Conservation (phyloP, 2,113 vertebrate genomes). For the Dicerorhinus sumatrensis region DNA sequence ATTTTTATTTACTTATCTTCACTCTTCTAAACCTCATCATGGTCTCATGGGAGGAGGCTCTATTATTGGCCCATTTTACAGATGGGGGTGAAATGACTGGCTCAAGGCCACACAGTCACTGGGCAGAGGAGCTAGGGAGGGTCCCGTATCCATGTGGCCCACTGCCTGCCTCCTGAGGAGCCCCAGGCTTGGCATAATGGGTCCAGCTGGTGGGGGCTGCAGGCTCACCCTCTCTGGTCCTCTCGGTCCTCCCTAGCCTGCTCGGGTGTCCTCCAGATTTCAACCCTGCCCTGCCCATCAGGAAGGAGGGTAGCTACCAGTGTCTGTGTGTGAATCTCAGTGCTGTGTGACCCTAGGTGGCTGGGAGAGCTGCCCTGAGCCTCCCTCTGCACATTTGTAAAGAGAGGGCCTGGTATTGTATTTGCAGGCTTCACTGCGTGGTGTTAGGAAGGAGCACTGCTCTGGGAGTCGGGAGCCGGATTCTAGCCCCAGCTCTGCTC, state of each 20-base stretch:
- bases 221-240: neutral
- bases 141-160: neutral
- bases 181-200: neutral
- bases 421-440: neutral
- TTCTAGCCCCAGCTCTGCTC: neutral
- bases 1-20: neutral
- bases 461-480: neutral
- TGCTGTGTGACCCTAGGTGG: neutral
- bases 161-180: neutral
- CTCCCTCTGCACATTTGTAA: neutral
- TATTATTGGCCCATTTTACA: neutral
- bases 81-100: neutral
- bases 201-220: neutral
- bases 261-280: neutral
- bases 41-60: neutral
- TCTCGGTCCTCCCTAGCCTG: neutral
- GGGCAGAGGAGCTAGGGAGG: neutral
- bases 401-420: neutral
- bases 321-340: neutral
- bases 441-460: neutral
- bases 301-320: neutral
- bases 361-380: neutral
- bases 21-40: neutral
- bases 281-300: neutral
- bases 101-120: neutral